Base-by-base conservation (phyloP, 2,888 invertebrate genomes). In the Cylloceria caligata region DNA sequence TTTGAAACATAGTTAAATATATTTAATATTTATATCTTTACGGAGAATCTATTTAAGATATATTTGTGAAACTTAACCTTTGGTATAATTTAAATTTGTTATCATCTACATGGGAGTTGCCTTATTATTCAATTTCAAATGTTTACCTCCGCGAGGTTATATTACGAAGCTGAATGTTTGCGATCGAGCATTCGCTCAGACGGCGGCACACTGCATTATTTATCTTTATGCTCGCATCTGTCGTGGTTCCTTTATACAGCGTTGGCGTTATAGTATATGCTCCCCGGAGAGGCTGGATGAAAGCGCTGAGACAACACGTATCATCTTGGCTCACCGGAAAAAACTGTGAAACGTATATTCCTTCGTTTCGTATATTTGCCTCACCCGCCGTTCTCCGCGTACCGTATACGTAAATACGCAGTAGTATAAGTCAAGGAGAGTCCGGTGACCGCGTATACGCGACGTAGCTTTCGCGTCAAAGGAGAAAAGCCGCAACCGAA, bases 401-500 rank as follows among this genome's bases (percentile, higher is more conserved):
- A 21, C 11, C 1, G 21, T 55, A n/a, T 39, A 39, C 13, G 39
- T 67, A 67, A 42, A 69, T 47, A 34, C 55, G 69, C 62, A 80
- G 80, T 80, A 21, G 80, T 69, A 36, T 52, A 62, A 74, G 80
- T 74, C 80, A 68, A 69, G 72, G 74, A 47, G 49, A 62, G 68
- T 80, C 80, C 68, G 80, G 55, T 74, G 13, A 24, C 55, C 39
- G 64, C 67, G 19, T 49, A 36, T 73, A 45, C 13, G 9, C 49
- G 60, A 67, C 72, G 67, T 64, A 57, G 69, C 74, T 42, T 68
- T 77, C 81, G 85, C 86, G 86, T 88, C 89, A 87, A 82, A 87
- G 88, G 85, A 85, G 86, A 85, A 86, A 89, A 89, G 86, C 88
- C 88, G 86, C 45, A 52, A 42, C 42, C 36, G 86, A 87, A 89